Conservation (phyloP, 2,797 vertebrate genomes). For the Aphelocoma californica region DNA sequence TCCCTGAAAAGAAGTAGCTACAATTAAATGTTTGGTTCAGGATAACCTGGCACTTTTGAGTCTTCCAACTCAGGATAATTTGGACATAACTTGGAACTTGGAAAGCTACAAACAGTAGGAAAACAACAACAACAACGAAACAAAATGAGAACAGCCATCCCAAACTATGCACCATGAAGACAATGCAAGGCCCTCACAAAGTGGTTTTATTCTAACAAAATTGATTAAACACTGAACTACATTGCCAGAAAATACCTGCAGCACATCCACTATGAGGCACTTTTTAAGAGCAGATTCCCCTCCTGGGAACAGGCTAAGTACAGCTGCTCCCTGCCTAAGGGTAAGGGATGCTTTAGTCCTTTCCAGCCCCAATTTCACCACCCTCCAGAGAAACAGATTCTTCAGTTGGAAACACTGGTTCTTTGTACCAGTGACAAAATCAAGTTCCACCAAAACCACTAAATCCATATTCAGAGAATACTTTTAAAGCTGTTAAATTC, state of each 20-base stretch:
- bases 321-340: slow-evolving; percentile 17
- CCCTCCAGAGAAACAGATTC: background rate
- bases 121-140: background rate
- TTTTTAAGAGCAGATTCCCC: background rate
- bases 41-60: background rate
- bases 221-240: background rate
- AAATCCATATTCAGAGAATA: background rate
- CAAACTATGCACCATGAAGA: background rate
- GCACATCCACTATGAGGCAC: background rate
- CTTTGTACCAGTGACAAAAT: background rate
- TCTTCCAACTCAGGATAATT: background rate
- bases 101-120: background rate
- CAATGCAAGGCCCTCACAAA: background rate
- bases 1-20: background rate
- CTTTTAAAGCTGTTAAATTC: background rate
- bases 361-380: background rate
- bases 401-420: background rate
- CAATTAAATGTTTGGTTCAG: background rate
- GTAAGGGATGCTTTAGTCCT: background rate
- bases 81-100: background rate
- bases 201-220: background rate
- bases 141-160: background rate
- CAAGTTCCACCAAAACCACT: background rate
- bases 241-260: background rate
- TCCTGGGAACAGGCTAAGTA: background rate